Evolutionary conservation across 2,888 invertebrate genomes (phyloP).

Genomic region (Heterodera filipjevi): DNA sequence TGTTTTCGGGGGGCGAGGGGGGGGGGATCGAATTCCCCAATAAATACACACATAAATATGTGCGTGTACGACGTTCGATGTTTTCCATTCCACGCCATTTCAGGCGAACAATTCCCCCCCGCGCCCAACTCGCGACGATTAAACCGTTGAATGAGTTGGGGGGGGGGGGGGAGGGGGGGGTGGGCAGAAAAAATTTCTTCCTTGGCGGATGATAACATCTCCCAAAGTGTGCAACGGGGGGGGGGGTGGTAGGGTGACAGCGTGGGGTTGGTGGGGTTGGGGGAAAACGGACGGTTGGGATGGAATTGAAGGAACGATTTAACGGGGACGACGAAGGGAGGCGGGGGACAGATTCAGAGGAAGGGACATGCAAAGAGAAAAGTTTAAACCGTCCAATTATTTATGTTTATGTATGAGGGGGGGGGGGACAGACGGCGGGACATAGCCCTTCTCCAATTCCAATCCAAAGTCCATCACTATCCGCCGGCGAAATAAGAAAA

Average conservation of each 20-base stretch:
- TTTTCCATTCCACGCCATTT: slow-evolving; percentile 8
- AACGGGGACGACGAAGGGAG: background rate
- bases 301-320: slow-evolving; percentile 8
- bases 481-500: background rate
- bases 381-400: slow-evolving; percentile 8
- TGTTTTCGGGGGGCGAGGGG: background rate
- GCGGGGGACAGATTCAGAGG: background rate
- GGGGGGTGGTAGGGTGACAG: background rate
- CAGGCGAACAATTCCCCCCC: background rate
- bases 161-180: too few relatives aligned
- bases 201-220: slow-evolving; percentile 12
- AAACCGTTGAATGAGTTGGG: slow-evolving; percentile 10
- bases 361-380: background rate
- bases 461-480: background rate
- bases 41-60: background rate
- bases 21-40: background rate
- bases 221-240: background rate
- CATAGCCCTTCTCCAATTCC: background rate
- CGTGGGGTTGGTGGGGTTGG: background rate
- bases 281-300: slow-evolving; percentile 8
- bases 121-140: background rate
- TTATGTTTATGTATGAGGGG: background rate
- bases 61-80: background rate
- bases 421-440: background rate
- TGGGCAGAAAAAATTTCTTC: slow-evolving; percentile 9